phyloP scores from a whole-genome alignment of 2,888 invertebrate species.

The Campaea margaritaria region DNA sequence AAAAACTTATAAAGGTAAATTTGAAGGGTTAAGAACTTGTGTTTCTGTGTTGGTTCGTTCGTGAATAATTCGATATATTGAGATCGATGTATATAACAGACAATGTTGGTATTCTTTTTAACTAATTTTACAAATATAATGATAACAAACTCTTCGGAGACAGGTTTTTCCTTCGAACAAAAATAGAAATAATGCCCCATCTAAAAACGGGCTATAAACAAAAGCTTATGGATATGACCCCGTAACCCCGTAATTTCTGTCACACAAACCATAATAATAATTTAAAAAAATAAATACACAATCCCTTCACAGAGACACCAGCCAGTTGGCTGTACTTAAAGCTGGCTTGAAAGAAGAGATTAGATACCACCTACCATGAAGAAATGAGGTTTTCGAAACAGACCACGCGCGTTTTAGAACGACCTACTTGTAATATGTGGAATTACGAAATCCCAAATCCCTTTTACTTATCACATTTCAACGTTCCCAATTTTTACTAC shows the following conservation, averaged over 20 bases:
- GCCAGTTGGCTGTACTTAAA: constrained; percentile 6
- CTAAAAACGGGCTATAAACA: too few relatives aligned
- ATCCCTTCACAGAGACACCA: constrained; percentile 3
- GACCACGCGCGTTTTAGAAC: constrained; percentile 9
- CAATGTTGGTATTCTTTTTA: too few relatives aligned
- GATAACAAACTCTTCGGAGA: too few relatives aligned
- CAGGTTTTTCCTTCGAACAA: too few relatives aligned
- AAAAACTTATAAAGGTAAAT: too few relatives aligned
- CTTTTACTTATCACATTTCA: constrained; percentile 44
- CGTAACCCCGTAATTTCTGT: constrained; percentile 20
- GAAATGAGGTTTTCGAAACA: constrained; percentile 22
- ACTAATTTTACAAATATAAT: too few relatives aligned
- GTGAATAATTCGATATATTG: too few relatives aligned
- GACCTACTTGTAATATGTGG: constrained; percentile 19
- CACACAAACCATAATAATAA: constrained; percentile 18
- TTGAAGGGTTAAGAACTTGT: too few relatives aligned
- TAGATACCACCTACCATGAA: constrained; percentile 23
- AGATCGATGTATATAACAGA: too few relatives aligned
- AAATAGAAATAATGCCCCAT: too few relatives aligned
- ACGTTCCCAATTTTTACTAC: constrained; percentile 46
- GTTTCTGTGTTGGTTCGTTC: too few relatives aligned
- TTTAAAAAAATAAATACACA: constrained; percentile 18
- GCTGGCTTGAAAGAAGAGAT: constrained; percentile 24
- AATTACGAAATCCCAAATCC: constrained; percentile 26
- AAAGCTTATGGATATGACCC: constrained; percentile 10